Base-by-base conservation (phyloP, 2,113 vertebrate genomes). In the Genyomyrus donnyi region DNA sequence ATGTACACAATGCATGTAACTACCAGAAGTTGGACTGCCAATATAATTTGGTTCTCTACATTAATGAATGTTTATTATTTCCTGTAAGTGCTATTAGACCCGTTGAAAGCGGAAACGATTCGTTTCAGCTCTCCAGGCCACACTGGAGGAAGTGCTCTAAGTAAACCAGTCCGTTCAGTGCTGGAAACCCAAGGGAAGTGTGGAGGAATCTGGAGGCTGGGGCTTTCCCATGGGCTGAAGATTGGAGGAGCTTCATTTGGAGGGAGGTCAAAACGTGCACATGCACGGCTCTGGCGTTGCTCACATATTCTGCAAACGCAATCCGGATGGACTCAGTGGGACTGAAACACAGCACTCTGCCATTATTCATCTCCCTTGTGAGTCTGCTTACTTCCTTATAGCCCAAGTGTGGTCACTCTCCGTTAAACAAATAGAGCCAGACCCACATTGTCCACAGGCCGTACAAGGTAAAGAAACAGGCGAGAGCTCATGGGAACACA, bases 201-300 rank as follows among this genome's bases (percentile, higher is more conserved):
- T 70, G 89, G 93, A 31, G 58, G 45, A 21, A 62, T 21, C 19
- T 88, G 53, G 42, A 19, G 56, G 11, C 11, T 45, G 8, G 11
- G 24, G 88, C 17, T 95, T 95, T 96, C 93, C 93, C 93, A 96
- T 93, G 93, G 94, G 93, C 93, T 90, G 84, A 3, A 49, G 49
- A 93, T 90, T 56, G 92, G 66, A 35, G 70, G 48, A 50, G 19
- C 35, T 83, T 85, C 88, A 74, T 90, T 90, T 91, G 92, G 62
- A 92, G 90, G 49, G 89, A 87, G 62, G 93, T 85, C 66, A 24
- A 90, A 91, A 89, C 49, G 90, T 31, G 93, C 88, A 89, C 89
- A 92, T 89, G 91, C 90, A 92, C 90, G 88, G 90, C 90, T 91
- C 92, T 87, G 89, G 91, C 89, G 89, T 93, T 94, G 94, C 91